Percentiles rank a stretch among this genome's conserved stretches.
These are phyloP conservation scores for Drosophila yooni DNA, from an alignment of 2,888 invertebrate genomes.

Conservation along the genomic window DNA sequence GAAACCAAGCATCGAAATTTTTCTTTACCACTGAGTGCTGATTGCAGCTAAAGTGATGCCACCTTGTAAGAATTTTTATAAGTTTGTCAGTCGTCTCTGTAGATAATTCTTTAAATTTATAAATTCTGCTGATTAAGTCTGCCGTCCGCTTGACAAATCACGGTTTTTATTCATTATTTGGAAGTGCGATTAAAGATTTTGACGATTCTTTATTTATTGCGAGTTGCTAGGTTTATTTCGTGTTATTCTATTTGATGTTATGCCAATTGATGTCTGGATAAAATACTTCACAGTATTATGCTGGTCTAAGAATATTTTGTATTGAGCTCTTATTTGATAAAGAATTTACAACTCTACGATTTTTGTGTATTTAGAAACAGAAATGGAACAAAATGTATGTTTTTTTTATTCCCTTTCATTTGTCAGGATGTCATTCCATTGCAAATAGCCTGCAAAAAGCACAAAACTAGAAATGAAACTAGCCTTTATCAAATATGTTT, in stretches of 20 bases:
- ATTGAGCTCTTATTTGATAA: background rate
- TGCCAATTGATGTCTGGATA: background rate
- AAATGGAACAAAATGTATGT: background rate
- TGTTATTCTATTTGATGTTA: background rate
- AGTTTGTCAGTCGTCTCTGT: background rate
- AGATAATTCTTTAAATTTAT: background rate
- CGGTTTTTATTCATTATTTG: background rate
- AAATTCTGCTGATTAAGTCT: too few relatives aligned
- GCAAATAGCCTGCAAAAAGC: background rate
- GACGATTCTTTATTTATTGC: background rate
- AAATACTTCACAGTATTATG: background rate
- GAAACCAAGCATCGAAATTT: background rate
- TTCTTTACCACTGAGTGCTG: too few relatives aligned
- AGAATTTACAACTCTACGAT: background rate
- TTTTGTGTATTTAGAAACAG: background rate
- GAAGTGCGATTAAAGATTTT: background rate
- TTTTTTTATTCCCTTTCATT: background rate
- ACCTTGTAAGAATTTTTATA: background rate
- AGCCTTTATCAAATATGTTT: constrained; percentile 27
- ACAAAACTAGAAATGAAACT: background rate
- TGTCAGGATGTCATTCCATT: background rate
- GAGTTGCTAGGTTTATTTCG: background rate
- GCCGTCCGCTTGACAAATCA: too few relatives aligned
- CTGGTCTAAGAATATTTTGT: background rate
- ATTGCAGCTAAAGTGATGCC: background rate